A percentile compares a stretch with the other conserved stretches of the same genome.
Conservation (phyloP, 2,888 invertebrate genomes). For the Pseudanteris insignis region DNA sequence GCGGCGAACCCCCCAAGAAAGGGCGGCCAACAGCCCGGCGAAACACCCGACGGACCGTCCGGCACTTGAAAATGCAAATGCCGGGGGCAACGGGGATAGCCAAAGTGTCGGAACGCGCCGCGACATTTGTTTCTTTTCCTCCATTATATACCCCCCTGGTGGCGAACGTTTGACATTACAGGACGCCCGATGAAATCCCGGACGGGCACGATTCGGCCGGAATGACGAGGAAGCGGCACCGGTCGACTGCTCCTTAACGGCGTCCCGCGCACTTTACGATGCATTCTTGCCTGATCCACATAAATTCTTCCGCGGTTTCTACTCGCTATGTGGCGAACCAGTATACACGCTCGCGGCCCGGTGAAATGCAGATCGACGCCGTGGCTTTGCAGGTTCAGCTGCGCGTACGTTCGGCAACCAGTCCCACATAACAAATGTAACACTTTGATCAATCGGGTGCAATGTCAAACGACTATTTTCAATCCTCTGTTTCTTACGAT, state of each 20-base stretch:
- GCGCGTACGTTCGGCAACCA: no score
- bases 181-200: slow-evolving; percentile 1
- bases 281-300: slow-evolving; percentile 5
- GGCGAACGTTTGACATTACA: slow-evolving; percentile 15
- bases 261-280: slow-evolving; percentile 9
- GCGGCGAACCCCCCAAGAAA: no score
- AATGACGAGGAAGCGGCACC: slow-evolving; percentile 3
- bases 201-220: slow-evolving; percentile 5
- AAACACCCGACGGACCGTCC: slow-evolving; percentile 10
- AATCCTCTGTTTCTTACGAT: no score
- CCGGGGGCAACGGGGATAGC: not conserved
- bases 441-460: no score
- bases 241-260: not conserved
- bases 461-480: no score
- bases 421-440: no score
- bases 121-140: slow-evolving; percentile 5
- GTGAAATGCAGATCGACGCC: not conserved
- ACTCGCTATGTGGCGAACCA: not conserved
- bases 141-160: slow-evolving; percentile 7
- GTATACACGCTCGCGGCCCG: not conserved
- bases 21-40: slow-evolving; percentile 2
- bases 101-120: slow-evolving; percentile 2
- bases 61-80: slow-evolving; percentile 27
- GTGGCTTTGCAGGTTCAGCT: not conserved
- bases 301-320: slow-evolving; percentile 9